Evolutionary conservation across 2,888 invertebrate genomes (phyloP).

Genomic region (Archips xylosteana): DNA sequence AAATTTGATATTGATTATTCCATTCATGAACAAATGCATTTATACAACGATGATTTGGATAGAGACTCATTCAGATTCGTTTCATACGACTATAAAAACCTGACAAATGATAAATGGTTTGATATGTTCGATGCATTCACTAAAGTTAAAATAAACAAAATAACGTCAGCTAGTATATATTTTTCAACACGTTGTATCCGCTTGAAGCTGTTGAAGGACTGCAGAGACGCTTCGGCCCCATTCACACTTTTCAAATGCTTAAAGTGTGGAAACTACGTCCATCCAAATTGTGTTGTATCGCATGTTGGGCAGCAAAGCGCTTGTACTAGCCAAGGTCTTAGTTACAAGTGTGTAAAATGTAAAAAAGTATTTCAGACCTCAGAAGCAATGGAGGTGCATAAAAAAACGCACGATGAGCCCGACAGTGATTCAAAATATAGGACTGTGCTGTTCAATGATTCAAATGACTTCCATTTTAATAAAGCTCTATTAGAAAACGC

Average conservation of each 20-base stretch:
- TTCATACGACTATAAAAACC: slow-evolving; percentile 3
- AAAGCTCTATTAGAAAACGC: background rate
- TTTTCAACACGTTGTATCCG: slow-evolving; percentile 15
- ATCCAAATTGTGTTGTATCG: background rate
- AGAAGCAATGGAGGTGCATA: slow-evolving; percentile 13
- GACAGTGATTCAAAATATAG: background rate
- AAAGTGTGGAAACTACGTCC: slow-evolving; percentile 12
- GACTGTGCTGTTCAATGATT: slow-evolving; percentile 20
- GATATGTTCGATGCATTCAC: background rate
- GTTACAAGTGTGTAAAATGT: slow-evolving; percentile 7
- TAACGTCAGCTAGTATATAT: slow-evolving; percentile 15
- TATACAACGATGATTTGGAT: background rate
- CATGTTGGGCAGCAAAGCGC: slow-evolving; percentile 15
- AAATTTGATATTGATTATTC: slow-evolving; percentile 7
- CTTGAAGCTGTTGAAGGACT: background rate
- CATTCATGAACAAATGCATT: slow-evolving; percentile 12
- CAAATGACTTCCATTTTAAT: slow-evolving; percentile 3
- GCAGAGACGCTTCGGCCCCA: background rate
- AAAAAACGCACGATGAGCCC: background rate
- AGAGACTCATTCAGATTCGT: slow-evolving; percentile 5
- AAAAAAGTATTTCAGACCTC: slow-evolving; percentile 7
- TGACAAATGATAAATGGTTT: slow-evolving; percentile 24
- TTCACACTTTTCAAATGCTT: slow-evolving; percentile 22
- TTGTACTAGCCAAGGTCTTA: background rate
- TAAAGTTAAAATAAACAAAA: background rate